Percentiles rank a stretch among this genome's conserved stretches.
Evolutionary conservation across 2,797 vertebrate species (phyloP).

Genomic region (Phrynocephalus guinanensis): DNA sequence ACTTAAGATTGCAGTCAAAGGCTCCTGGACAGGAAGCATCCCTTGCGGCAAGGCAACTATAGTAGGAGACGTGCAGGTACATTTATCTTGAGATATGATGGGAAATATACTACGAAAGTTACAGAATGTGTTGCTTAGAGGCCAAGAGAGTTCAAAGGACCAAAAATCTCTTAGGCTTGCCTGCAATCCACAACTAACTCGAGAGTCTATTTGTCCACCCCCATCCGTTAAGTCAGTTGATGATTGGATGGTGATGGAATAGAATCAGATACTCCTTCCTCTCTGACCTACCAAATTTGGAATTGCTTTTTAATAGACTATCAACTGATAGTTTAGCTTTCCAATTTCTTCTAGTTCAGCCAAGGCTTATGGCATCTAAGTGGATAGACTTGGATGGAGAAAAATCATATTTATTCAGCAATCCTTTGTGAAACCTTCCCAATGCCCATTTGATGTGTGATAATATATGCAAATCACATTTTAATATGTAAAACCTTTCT

Average conservation of each 20-base stretch:
- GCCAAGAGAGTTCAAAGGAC: not conserved
- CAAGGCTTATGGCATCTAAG: slow-evolving; percentile 10
- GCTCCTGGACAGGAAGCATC: not conserved
- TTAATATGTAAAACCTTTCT: slow-evolving; percentile 35
- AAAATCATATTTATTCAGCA: slow-evolving; percentile 13
- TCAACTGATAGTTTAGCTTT: slow-evolving; percentile 36
- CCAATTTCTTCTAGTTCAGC: not conserved
- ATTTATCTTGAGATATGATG: not conserved
- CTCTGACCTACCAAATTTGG: not conserved
- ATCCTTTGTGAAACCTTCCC: not conserved
- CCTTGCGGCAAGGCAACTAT: not conserved
- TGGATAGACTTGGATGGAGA: not conserved
- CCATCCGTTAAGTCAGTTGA: not conserved
- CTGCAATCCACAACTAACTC: not conserved
- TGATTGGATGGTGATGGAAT: slow-evolving; percentile 9
- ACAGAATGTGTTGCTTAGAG: not conserved
- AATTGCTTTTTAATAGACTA: slow-evolving; percentile 17
- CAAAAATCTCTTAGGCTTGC: not conserved
- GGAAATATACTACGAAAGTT: not conserved
- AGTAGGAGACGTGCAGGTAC: not conserved
- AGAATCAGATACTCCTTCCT: slow-evolving; percentile 28
- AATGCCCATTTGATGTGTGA: slow-evolving; percentile 17
- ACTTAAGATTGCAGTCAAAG: not conserved
- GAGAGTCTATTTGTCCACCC: not conserved
- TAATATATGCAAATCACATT: not conserved